Base-by-base conservation (phyloP, 1,140 invertebrate genomes). In the Cepaea nemoralis region DNA sequence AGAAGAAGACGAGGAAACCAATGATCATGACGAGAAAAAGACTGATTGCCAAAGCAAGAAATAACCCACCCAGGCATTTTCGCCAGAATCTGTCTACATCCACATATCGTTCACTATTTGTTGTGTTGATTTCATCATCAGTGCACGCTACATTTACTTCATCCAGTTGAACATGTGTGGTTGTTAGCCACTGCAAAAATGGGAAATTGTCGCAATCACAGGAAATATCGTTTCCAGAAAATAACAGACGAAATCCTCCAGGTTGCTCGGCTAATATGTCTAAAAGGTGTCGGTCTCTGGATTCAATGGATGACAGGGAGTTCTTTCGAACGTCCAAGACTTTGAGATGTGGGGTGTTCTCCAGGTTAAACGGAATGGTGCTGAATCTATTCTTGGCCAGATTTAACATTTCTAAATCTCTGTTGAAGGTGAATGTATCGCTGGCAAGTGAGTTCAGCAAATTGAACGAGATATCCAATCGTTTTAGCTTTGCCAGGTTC, bases 101-200 rank as follows among this genome's bases (percentile, higher is more conserved):
- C 1, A 19, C 1, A n/a, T 73, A 42, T 22, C 3, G 3, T 6
- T 14, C 24, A 5, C 5, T 19, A 40, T 40, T 22, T 6, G 70
- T 40, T 5, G 6, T 22, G 8, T 19, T 40, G 6, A 37, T 31
- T 2, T 42, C 12, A 3, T 73, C 37, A n/a, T 73, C 24, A 27
- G 33, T 19, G n/a, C 70, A 73, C 14, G 70, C 22, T 22, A 40
- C 39, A 55, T 55, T 55, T n/a, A 14, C n/a, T 39, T 16, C 12
- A n/a, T 73, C 70, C 6, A 73, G 19, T n/a, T 35, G 33, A 27
- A 73, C 70, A 22, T 40, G 8, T 12, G 70, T 73, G 1, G 70
- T 40, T 31, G 5, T 42, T 40, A 73, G 14, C 70, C 70, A 73
- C 22, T 73, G 70, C 24, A 73, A 40, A 73, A 73, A 73, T 24